Conservation (phyloP, 2,888 invertebrate species). For the Andrena praecox region DNA sequence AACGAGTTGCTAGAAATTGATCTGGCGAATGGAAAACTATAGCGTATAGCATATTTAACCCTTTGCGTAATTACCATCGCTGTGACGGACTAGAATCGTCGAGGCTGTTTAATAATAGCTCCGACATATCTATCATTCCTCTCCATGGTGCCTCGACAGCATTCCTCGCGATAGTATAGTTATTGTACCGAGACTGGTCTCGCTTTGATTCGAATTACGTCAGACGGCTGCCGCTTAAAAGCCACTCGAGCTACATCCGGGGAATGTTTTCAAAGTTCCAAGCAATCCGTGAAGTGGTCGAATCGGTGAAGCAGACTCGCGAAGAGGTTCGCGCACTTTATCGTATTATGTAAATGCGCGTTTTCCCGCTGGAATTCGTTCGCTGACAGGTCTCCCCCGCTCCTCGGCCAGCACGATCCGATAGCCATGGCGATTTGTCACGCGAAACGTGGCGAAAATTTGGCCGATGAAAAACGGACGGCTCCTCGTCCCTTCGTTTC, state of each 20-base stretch:
- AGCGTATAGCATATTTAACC: no score
- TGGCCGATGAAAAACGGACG: constrained; percentile 11
- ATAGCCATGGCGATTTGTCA: constrained; percentile 27
- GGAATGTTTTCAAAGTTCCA: constrained; percentile 21
- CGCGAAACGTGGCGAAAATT: constrained; percentile 3
- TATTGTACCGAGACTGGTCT: background rate
- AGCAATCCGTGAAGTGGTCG: constrained; percentile 23
- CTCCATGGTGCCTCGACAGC: background rate
- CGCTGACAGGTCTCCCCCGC: background rate
- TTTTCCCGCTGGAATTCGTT: constrained; percentile 21
- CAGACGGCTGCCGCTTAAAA: constrained; percentile 3
- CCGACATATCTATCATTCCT: background rate
- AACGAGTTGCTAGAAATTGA: background rate
- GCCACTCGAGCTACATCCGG: background rate
- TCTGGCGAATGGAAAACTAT: no score
- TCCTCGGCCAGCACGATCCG: constrained; percentile 5
- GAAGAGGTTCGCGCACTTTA: constrained; percentile 4
- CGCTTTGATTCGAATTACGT: constrained; percentile 30
- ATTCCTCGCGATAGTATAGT: background rate
- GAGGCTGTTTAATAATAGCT: background rate
- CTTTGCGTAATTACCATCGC: background rate
- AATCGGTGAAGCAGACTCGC: constrained; percentile 12
- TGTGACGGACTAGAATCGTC: background rate
- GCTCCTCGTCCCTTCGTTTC: background rate
- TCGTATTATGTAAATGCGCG: constrained; percentile 30